phyloP scores from a whole-genome alignment of 2,113 vertebrate species.

The Astur gentilis region DNA sequence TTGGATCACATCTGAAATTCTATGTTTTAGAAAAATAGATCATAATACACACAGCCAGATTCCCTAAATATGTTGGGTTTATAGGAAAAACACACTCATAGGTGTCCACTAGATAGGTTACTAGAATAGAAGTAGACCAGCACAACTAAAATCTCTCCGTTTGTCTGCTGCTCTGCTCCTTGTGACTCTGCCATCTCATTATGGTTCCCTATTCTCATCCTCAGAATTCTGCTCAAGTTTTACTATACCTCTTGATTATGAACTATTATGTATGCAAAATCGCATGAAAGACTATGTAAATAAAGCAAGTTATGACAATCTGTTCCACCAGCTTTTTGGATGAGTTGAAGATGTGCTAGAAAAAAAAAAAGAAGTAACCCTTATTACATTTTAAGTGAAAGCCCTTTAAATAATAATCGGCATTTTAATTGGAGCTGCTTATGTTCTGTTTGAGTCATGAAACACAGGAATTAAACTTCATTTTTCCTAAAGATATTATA shows the following conservation, averaged over 20 bases:
- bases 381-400: not conserved
- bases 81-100: not conserved
- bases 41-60: not conserved
- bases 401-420: not conserved
- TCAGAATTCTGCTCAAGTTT: not conserved
- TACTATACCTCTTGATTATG: not conserved
- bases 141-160: not conserved
- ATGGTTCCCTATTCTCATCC: not conserved
- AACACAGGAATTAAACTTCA: not conserved
- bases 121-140: not conserved
- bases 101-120: fast-evolving
- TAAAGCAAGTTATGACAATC: not conserved
- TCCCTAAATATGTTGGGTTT: not conserved
- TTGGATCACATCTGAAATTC: not conserved
- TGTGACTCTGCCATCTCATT: not conserved
- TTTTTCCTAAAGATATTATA: not conserved
- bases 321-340: not conserved
- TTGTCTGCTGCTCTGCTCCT: not conserved
- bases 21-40: not conserved
- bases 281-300: not conserved
- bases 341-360: not conserved
- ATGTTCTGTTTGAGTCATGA: not conserved
- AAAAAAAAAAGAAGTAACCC: not conserved
- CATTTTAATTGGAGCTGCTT: not conserved
- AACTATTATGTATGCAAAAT: not conserved